These are phyloP conservation scores for Paradoxurus hermaphroditus DNA, from an alignment of 2,113 vertebrate species.

Conservation along the genomic window DNA sequence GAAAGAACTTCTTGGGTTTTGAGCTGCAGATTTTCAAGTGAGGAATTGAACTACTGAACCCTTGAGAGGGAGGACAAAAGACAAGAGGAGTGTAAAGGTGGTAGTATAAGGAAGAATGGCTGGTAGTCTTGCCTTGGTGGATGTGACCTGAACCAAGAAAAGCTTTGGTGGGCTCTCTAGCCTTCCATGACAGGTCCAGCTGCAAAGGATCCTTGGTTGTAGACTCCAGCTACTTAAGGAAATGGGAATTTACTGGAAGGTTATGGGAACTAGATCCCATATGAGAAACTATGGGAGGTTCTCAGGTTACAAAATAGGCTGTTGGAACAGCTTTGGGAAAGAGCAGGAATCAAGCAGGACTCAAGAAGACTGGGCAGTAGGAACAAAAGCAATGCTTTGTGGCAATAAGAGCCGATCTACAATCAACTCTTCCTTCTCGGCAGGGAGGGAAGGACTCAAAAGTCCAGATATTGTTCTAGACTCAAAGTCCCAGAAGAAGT, in stretches of 20 bases:
- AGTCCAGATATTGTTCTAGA: not conserved
- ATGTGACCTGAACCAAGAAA: not conserved
- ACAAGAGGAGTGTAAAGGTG: not conserved
- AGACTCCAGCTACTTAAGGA: not conserved
- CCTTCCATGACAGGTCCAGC: not conserved
- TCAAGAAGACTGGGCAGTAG: not conserved
- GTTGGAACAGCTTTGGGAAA: not conserved
- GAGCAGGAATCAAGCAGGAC: not conserved
- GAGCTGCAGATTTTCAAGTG: not conserved
- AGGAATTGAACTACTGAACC: not conserved
- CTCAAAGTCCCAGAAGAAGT: not conserved
- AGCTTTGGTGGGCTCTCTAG: not conserved
- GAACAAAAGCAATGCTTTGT: not conserved
- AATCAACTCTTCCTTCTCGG: not conserved
- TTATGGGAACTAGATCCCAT: not conserved
- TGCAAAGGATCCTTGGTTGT: not conserved
- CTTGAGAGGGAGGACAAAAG: not conserved
- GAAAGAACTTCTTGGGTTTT: not conserved
- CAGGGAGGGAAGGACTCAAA: not conserved
- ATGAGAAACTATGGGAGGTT: not conserved
- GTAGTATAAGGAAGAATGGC: not conserved
- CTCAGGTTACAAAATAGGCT: not conserved
- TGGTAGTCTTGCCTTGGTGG: not conserved
- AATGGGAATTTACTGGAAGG: not conserved
- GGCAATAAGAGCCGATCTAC: not conserved